phyloP scores from a whole-genome alignment of 2,113 vertebrate species.

The Dendropsophus ebraccatus region DNA sequence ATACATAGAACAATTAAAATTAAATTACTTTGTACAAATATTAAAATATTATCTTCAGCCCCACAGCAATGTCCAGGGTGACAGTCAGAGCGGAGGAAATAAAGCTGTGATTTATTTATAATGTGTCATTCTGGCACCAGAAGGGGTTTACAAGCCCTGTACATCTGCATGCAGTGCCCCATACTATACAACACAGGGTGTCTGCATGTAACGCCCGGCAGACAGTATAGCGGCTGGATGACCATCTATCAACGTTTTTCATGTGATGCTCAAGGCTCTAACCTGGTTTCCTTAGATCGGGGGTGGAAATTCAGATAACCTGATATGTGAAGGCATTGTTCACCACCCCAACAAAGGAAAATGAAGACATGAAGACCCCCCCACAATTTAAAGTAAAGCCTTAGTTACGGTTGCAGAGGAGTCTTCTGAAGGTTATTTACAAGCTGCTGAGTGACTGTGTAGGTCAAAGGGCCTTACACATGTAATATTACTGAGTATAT shows the following conservation, averaged over 20 bases:
- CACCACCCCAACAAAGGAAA: slow-evolving; percentile 5
- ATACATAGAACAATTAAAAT: slow-evolving; percentile 98
- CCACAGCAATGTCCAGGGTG: slow-evolving; percentile 95
- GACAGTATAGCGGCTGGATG: slow-evolving; percentile 1
- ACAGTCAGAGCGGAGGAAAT: slow-evolving; percentile 48
- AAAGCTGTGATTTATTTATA: slow-evolving; percentile 42
- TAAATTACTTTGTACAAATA: slow-evolving; percentile 99
- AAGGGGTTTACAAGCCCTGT: slow-evolving; percentile 67
- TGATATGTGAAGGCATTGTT: slow-evolving; percentile 15
- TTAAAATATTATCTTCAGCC: slow-evolving; percentile 99
- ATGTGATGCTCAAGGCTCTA: slow-evolving; percentile 7
- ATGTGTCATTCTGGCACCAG: slow-evolving; percentile 37
- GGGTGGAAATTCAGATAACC: slow-evolving; percentile 13
- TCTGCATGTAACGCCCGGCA: background rate
- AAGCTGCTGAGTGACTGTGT: slow-evolving; percentile 17
- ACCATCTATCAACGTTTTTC: background rate
- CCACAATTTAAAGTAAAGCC: slow-evolving; percentile 46
- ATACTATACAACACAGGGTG: background rate
- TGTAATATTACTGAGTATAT: slow-evolving; percentile 35
- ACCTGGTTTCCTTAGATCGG: background rate
- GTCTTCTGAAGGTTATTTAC: slow-evolving; percentile 40
- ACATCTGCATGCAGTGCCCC: slow-evolving; percentile 58
- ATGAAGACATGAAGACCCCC: slow-evolving; percentile 2
- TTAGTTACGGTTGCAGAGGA: slow-evolving; percentile 39
- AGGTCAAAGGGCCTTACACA: background rate